Conservation (phyloP, 2,797 vertebrate genomes). For the Typhlichthys subterraneus region DNA sequence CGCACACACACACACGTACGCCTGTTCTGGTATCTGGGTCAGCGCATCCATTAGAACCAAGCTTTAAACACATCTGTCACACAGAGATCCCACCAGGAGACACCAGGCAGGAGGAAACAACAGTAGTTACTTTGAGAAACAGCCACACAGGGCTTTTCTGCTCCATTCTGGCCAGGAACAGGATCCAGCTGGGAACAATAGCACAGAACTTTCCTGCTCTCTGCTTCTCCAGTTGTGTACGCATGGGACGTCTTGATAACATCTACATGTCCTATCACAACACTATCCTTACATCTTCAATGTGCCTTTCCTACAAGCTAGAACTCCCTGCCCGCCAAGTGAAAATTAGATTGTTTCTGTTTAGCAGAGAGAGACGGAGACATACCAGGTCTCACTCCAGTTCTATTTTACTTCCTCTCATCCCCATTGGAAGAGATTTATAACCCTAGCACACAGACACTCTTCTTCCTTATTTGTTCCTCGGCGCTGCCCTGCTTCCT, state of each 20-base stretch:
- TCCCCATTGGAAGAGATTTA: background rate
- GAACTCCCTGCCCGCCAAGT: no score
- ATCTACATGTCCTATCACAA: no score
- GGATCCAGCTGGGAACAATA: no score
- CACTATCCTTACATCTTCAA: no score
- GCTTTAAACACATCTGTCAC: constrained; percentile 19
- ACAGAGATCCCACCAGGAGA: background rate
- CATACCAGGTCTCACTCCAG: background rate
- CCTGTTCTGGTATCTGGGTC: constrained; percentile 11
- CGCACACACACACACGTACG: background rate
- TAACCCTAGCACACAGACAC: constrained; percentile 10
- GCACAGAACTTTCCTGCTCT: no score
- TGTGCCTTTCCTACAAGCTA: no score
- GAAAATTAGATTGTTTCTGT: no score
- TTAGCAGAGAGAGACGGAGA: background rate
- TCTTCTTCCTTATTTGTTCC: constrained; percentile 48
- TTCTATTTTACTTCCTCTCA: background rate
- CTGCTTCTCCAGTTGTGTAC: no score
- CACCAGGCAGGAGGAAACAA: background rate
- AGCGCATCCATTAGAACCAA: constrained; percentile 14
- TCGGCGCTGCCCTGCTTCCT: constrained; percentile 22
- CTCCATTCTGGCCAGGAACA: background rate
- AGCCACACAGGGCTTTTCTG: background rate
- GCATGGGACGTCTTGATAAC: no score
- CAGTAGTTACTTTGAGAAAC: no score